Conservation (phyloP, 2,113 vertebrate species). For the Glaucomys volans region DNA sequence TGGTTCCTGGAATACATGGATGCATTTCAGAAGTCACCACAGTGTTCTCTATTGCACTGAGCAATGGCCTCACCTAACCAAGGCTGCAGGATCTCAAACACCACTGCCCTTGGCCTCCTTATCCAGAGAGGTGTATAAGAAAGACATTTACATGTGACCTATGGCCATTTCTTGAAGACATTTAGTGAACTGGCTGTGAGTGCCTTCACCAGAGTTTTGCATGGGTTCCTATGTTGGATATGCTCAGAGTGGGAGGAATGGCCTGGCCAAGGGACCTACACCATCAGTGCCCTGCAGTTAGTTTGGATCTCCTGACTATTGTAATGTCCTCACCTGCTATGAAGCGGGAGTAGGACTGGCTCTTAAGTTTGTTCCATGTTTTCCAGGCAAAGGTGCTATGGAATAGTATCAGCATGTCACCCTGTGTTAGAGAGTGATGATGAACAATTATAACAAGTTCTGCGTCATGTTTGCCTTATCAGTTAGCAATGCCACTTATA, state of each 20-base stretch:
- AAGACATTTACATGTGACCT: background rate
- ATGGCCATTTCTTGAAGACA: background rate
- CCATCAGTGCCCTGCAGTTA: rapidly evolving
- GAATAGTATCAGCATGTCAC: background rate
- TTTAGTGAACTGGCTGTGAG: background rate
- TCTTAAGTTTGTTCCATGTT: background rate
- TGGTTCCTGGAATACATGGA: background rate
- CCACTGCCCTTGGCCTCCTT: rapidly evolving
- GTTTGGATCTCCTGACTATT: background rate
- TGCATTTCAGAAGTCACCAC: rapidly evolving
- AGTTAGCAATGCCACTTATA: background rate
- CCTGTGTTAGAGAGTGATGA: background rate
- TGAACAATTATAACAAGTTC: background rate
- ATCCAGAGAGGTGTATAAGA: background rate
- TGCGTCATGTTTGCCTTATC: background rate
- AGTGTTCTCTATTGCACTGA: background rate
- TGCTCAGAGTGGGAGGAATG: background rate
- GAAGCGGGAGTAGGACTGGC: no score
- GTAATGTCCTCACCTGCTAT: background rate
- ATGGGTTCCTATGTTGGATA: background rate
- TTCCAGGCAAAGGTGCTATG: background rate
- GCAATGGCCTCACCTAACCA: background rate
- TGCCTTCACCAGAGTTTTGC: background rate
- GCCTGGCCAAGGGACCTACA: background rate
- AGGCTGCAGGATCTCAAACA: background rate